Conservation (phyloP, 2,797 vertebrate genomes). For the Myioborus miniatus region DNA sequence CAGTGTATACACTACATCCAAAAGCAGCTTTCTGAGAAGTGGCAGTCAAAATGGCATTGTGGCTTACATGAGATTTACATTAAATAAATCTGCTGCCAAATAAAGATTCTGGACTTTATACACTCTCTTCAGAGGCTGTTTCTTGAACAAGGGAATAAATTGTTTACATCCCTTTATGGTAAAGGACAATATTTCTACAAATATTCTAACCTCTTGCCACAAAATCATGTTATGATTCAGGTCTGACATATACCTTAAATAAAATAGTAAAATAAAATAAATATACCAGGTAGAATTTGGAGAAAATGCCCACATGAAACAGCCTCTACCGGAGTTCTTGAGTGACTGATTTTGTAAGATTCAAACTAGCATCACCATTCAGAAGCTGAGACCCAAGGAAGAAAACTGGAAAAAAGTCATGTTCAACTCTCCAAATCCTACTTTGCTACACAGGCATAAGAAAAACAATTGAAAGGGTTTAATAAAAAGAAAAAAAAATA, state of each 20-base stretch:
- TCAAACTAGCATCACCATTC: neutral
- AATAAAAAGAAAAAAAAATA: neutral
- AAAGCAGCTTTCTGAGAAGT: constrained; percentile 23
- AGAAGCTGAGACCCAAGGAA: neutral
- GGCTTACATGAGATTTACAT: constrained; percentile 6
- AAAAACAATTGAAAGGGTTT: neutral
- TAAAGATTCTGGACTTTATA: constrained; percentile 1
- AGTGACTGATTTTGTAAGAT: neutral
- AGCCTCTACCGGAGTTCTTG: neutral
- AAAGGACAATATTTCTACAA: neutral
- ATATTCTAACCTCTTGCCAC: neutral
- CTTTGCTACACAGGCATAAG: neutral
- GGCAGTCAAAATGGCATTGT: constrained; percentile 18
- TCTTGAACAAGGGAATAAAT: neutral
- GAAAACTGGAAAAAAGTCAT: neutral
- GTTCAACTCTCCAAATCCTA: neutral
- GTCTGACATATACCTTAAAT: neutral
- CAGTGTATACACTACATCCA: neutral
- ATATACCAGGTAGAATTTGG: neutral
- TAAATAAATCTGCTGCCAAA: neutral
- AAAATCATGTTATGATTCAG: neutral
- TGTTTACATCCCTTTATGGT: neutral
- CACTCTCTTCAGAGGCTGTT: neutral
- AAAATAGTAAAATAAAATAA: neutral
- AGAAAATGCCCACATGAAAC: neutral